Conservation (phyloP, 2,888 invertebrate species). For the Ramazzottius varieornatus region DNA sequence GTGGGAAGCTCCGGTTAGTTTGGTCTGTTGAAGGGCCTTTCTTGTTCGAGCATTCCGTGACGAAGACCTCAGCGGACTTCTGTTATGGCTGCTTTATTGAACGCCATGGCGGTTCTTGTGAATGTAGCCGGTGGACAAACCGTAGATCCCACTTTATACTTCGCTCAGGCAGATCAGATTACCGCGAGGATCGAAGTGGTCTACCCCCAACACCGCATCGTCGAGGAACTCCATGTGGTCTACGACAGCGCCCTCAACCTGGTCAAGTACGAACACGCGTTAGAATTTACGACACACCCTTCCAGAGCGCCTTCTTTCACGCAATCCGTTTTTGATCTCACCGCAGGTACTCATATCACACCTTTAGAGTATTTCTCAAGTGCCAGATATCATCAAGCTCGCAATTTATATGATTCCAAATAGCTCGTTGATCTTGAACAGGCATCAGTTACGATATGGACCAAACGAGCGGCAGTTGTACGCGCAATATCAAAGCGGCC, state of each 20-base stretch:
- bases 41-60: too few relatives aligned
- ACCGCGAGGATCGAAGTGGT: neutral
- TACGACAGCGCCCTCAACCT: neutral
- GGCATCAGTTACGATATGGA: neutral
- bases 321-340: neutral
- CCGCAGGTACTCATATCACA: too few relatives aligned
- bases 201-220: neutral
- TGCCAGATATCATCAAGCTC: too few relatives aligned
- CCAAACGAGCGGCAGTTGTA: neutral
- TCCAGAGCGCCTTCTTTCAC: neutral
- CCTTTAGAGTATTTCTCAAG: too few relatives aligned
- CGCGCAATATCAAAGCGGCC: neutral
- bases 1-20: too few relatives aligned
- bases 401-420: too few relatives aligned
- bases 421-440: too few relatives aligned
- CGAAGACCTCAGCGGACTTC: too few relatives aligned
- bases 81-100: neutral
- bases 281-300: neutral
- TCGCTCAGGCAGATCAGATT: neutral
- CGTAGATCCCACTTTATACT: neutral
- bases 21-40: too few relatives aligned
- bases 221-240: neutral
- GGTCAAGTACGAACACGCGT: neutral
- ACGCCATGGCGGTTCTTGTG: neutral
- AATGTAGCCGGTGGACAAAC: neutral